Percentiles rank a stretch among this genome's conserved stretches.
These are phyloP conservation scores for Macaca fascicularis DNA, from an alignment of 2,113 vertebrate species.

Conservation along the genomic window T2T-MFA8v1.1 NC_088385.1:29885501-29886000, in stretches of 20 bases:
- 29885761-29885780: neutral
- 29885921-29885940: neutral
- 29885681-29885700: no score
- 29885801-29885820: neutral
- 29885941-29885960: neutral
- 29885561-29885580: no score
- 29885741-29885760: neutral
- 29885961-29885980: neutral
- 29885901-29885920: conserved; percentile 6
- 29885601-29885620: no score
- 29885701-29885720: no score
- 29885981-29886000: neutral
- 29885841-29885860: neutral
- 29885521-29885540: no score
- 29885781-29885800: neutral
- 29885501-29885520: no score
- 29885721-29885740: no score
- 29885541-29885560: no score
- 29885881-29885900: neutral
- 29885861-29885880: neutral
- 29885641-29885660: no score
- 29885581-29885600: no score
- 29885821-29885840: neutral
- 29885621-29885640: no score
- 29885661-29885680: no score